phyloP scores from a whole-genome alignment of 2,113 vertebrate genomes.

The Ochotona curzoniae region DNA sequence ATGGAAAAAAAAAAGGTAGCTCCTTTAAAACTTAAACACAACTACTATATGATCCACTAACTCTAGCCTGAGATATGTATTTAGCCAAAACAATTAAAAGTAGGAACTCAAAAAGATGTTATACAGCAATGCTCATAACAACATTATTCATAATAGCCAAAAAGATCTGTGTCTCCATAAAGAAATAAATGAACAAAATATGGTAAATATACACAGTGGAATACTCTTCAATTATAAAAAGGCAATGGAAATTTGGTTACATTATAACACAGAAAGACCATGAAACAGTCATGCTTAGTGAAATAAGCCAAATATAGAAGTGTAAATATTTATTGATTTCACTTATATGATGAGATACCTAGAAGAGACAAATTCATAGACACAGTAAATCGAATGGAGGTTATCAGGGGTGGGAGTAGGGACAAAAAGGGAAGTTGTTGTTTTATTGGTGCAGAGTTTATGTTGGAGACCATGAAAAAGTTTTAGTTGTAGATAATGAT shows the following conservation, averaged over 20 bases:
- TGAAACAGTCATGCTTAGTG: not conserved
- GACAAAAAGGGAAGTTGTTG: not conserved
- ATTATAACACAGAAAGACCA: not conserved
- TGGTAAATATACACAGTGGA: not conserved
- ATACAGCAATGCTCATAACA: not conserved
- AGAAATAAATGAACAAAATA: not conserved
- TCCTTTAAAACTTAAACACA: conserved; percentile 4
- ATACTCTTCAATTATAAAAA: not conserved
- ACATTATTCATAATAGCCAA: not conserved
- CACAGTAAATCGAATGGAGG: not conserved
- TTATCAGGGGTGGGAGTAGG: not conserved
- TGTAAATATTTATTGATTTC: not conserved
- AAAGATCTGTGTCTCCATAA: not conserved
- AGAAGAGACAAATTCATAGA: conserved; percentile 16
- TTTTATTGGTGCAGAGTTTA: not conserved
- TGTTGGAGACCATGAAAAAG: not conserved
- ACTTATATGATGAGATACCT: not conserved
- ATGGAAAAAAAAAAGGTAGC: not conserved
- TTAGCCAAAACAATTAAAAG: not conserved
- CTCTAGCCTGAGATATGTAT: not conserved
- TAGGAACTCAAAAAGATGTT: not conserved
- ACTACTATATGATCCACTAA: not conserved
- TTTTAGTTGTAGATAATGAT: not conserved
- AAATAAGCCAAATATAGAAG: not conserved
- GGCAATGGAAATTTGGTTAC: not conserved